These are phyloP conservation scores for Brachionus calyciflorus DNA, from an alignment of 1,140 invertebrate genomes.

Conservation along the genomic window DNA sequence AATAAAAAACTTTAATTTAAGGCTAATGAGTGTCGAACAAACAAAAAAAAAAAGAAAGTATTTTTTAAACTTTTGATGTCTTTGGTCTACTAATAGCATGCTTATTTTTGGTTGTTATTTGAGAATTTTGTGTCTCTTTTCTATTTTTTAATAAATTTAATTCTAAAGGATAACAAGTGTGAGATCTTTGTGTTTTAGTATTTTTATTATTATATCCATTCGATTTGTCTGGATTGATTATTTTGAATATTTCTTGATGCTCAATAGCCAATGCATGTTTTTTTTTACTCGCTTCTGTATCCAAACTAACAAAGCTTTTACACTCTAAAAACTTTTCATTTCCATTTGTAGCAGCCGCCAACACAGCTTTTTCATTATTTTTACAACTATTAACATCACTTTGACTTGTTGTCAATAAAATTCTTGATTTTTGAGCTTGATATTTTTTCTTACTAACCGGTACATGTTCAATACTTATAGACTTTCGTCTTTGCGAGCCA, in stretches of 20 bases:
- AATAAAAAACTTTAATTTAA: too few species aligned
- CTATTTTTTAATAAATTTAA: too few species aligned
- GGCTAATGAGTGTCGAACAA: too few species aligned
- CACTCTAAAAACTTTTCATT: not conserved
- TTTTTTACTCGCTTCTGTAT: not conserved
- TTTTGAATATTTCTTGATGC: conserved; percentile 10
- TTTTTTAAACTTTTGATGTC: too few species aligned
- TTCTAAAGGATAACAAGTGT: too few species aligned
- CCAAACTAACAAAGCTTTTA: not conserved
- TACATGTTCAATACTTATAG: not conserved
- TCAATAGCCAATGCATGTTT: not conserved
- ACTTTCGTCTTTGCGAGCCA: not conserved
- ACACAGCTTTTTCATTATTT: not conserved
- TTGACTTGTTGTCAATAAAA: not conserved
- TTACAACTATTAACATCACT: not conserved
- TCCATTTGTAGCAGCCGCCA: not conserved
- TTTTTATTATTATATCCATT: too few species aligned
- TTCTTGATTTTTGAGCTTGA: not conserved
- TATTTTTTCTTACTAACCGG: not conserved
- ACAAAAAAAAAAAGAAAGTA: too few species aligned
- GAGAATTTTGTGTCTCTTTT: too few species aligned
- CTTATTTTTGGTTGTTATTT: too few species aligned
- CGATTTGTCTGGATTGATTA: not conserved
- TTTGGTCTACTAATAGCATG: too few species aligned
- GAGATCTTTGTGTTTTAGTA: too few species aligned